These are phyloP conservation scores for Rhabdomys dilectus DNA, from an alignment of 2,113 vertebrate species.

Conservation along the genomic window DNA sequence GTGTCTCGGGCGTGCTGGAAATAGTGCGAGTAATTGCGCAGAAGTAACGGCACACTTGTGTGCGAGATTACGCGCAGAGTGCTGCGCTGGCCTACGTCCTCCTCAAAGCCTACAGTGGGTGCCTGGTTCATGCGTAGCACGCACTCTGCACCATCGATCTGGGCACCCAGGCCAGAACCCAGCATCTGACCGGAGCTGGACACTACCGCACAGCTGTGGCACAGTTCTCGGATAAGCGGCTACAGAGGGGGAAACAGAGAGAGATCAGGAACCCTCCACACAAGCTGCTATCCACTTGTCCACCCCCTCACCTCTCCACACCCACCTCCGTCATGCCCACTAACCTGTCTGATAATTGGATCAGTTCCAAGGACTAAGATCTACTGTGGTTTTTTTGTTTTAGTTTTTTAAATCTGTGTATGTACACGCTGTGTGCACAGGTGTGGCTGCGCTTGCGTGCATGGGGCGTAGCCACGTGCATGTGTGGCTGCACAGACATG, in stretches of 20 bases:
- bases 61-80: constrained; percentile 94
- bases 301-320: background rate
- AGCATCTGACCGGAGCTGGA: constrained; percentile 98
- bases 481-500: background rate
- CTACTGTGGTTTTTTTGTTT: background rate
- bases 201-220: constrained; percentile 91
- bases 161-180: constrained; percentile 87
- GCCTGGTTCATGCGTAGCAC: constrained; percentile 97
- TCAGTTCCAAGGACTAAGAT: background rate
- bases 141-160: constrained; percentile 91
- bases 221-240: constrained; percentile 83
- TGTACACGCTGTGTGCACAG: background rate
- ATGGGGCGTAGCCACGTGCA: no score
- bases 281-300: fast-evolving
- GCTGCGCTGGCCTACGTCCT: constrained; percentile 92
- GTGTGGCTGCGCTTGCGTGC: no score
- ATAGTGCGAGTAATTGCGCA: constrained; percentile 91
- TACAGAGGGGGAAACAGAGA: constrained; percentile 25
- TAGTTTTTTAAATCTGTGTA: background rate
- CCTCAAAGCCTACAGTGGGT: constrained; percentile 91
- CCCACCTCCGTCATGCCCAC: no score
- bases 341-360: background rate
- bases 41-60: constrained; percentile 93
- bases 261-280: background rate
- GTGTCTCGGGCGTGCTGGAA: constrained; percentile 91